Evolutionary conservation across 2,113 vertebrate genomes (phyloP), one percentile per base, ranked within the genome.

Genomic region (Caloenas nicobarica): DNA sequence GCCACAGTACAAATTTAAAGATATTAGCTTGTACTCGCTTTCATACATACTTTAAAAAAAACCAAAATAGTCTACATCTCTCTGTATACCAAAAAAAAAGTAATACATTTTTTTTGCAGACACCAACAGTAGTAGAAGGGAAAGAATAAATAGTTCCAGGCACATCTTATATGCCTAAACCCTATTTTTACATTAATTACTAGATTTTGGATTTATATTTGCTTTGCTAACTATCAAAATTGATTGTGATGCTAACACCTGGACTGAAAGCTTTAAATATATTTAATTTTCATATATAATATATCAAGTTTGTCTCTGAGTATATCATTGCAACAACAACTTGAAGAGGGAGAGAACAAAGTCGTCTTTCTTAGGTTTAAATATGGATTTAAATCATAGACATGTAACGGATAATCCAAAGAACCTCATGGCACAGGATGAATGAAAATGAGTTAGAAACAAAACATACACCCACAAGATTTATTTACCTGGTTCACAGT

Each of bases 401-500:
- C 36, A 4, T 5, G 23, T 53, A 83, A 71, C 2, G 3, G 38
- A 42, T 19, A 89, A 48, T 10, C 15, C 54, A 19, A 53, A 38
- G 7, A 36, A 11, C 34, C n/a, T 71, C 29, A 34, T 0, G 1
- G 50, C 14, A 12, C 1, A 46, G 21, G 9, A 46, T 2, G 8
- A 73, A 42, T 7, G 25, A 19, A 74, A 81, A 7, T 11, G 54
- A 31, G 13, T 24, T 86, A 50, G 13, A 71, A 38, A 77, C 9
- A 61, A 44, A 73, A 70, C 2, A 46, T 1, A 5, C 3, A 57
- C 2, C 14, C 16, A 25, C 2, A 7, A 72, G 17, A 31, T 34
- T 79, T 36, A 56, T 71, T 54, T 89, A 99, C 99, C 99, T 99
- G 99, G 92, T 98, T 99, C 58, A 98, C 19, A 34, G 97, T 99